Conservation (phyloP, 92 coral and sea anemone species). For the Galaxea fascicularis region DNA sequence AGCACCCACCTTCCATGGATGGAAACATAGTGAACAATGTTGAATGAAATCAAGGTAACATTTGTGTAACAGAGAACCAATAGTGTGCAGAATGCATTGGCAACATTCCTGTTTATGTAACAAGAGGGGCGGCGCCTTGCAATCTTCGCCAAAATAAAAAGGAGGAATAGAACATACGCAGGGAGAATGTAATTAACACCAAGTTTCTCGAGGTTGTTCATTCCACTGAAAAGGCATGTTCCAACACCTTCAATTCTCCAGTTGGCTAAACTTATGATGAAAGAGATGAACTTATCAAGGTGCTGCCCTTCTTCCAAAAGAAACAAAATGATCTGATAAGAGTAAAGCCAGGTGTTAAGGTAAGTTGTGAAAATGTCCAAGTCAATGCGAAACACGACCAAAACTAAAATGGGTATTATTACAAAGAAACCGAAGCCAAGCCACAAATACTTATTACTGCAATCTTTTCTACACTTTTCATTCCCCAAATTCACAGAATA, state of each 20-base stretch:
- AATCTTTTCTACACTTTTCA: constrained; percentile 64
- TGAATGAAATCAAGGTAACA: constrained; percentile 78
- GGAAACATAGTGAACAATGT: constrained; percentile 67
- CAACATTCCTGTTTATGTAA: constrained; percentile 76
- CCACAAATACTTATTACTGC: constrained; percentile 70
- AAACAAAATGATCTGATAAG: constrained; percentile 84
- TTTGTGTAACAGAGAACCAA: constrained; percentile 92
- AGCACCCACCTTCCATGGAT: constrained; percentile 58
- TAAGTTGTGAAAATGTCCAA: constrained; percentile 90
- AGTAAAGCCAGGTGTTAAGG: constrained; percentile 95
- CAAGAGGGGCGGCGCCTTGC: constrained; percentile 77
- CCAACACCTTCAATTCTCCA: constrained; percentile 46
- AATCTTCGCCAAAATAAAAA: constrained; percentile 65
- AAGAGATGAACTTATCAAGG: constrained; percentile 74
- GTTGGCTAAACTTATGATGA: constrained; percentile 77
- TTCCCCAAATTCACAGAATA: constrained; percentile 74
- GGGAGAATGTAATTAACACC: constrained; percentile 76
- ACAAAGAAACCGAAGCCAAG: constrained; percentile 63
- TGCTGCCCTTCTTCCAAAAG: constrained; percentile 65
- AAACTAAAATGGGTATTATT: constrained; percentile 64
- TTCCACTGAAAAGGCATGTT: constrained; percentile 64
- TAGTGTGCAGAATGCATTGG: constrained; percentile 88
- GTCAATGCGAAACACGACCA: constrained; percentile 75
- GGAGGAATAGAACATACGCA: constrained; percentile 66
- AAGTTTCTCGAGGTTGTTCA: constrained; percentile 84